Evolutionary conservation across 2,113 vertebrate species (phyloP), one percentile per base, ranked within the genome.

Genomic region (Trichomycterus rosablanca): DNA sequence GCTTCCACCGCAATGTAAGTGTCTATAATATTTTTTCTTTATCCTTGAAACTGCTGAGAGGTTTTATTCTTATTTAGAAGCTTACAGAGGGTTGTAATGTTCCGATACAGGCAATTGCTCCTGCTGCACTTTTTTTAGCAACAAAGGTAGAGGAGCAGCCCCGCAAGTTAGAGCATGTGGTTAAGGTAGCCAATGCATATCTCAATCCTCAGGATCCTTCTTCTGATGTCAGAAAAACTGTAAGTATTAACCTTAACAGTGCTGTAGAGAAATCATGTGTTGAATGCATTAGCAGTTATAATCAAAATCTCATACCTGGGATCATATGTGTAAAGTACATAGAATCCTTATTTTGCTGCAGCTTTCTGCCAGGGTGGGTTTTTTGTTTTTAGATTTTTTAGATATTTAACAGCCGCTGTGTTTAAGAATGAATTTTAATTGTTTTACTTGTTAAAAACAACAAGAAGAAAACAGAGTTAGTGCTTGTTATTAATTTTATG

Each of bases 141-240:
- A 93, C 95, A 4, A 98, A 98, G 76, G 94, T 98, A 15, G 95
- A 98, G 70, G 95, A 98, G 75, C 95, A 98, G 81, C 95, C 95
- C 12, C 84, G 91, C 16, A 98, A 98, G 75, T 77, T 98, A 82
- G 95, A 97, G 35, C 91, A 97, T 0, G 95, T 98, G 10, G 96
- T 98, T 76, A 97, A 96, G 75, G 95, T 98, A 63, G 90, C 92
- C 12, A 92, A 97, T 18, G 83, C 94, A 19, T 97, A 93, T 63
- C 89, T 98, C 52, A 92, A 93, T 63, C 92, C 92, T 28, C 90
- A 89, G 84, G 95, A 97, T 0, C 84, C 91, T 1, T 84, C 86
- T 18, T 92, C 91, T n/a, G 95, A 98, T 66, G 86, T 87, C 8
- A 89, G 91, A 79, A 97, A 92, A 40, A 93, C 97, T 85, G 95